A percentile compares a stretch with the other conserved stretches of the same genome.
These are phyloP conservation scores for Drosophila falleni DNA, from an alignment of 2,888 invertebrate genomes.

Conservation along the genomic window DNA sequence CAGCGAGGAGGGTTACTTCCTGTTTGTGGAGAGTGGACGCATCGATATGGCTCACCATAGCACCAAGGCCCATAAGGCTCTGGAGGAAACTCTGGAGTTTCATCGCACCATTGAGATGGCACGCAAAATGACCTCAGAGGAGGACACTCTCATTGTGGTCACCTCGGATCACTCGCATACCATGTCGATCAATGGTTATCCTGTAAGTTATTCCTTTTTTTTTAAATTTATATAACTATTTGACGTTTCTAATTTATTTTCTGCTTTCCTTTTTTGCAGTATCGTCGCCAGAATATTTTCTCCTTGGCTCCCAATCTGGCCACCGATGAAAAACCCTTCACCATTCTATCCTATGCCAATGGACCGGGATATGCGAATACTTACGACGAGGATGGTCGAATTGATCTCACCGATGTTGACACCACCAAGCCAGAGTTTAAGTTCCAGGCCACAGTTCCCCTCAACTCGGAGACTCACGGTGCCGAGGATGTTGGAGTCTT, in stretches of 20 bases:
- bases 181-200: conserved; percentile 91
- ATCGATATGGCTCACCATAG: conserved; percentile 87
- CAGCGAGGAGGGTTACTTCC: conserved; percentile 89
- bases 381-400: conserved; percentile 60
- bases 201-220: conserved; percentile 85
- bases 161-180: conserved; percentile 93
- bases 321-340: conserved; percentile 88
- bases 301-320: conserved; percentile 86
- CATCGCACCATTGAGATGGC: conserved; percentile 90
- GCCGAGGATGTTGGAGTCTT: conserved; percentile 93
- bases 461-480: conserved; percentile 89
- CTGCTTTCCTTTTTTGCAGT: conserved; percentile 30
- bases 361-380: conserved; percentile 88
- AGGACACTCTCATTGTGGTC: conserved; percentile 92
- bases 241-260: too few species aligned
- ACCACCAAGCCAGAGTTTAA: conserved; percentile 67
- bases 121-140: conserved; percentile 87
- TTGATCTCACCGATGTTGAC: conserved; percentile 67
- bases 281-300: conserved; percentile 85
- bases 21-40: conserved; percentile 89
- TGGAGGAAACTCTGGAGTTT: conserved; percentile 93
- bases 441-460: conserved; percentile 88
- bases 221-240: too few species aligned
- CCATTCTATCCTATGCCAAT: conserved; percentile 91
- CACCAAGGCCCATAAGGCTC: conserved; percentile 88